Evolutionary conservation across 2,113 vertebrate genomes (phyloP), one percentile per base, ranked within the genome.

Genomic region (Anolis sagrei): DNA sequence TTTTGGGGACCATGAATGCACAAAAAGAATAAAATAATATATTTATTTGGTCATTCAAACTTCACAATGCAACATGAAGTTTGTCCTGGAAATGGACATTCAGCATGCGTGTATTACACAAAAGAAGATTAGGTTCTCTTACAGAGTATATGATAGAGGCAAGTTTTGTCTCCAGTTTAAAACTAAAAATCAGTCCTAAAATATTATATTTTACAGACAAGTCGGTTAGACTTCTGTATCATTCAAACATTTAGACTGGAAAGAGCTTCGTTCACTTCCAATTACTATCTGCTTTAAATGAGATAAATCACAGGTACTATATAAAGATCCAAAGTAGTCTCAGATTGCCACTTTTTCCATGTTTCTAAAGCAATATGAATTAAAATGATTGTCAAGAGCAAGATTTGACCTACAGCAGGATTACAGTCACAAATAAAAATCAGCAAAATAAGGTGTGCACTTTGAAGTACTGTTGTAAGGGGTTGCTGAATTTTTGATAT

Each of bases 301-400:
- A n/a, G n/a, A n/a, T n/a, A n/a, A n/a, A n/a, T n/a, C n/a, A 76
- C 44, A 29, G 74, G 48, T 76, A 49, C 74, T 76, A 76, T 49
- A 4, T 76, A 76, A 29, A 29, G 2, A 76, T 76, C 74, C 44
- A 76, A 76, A 76, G 16, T 16, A 69, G 16, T 51, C 5, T 29
- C 13, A 51, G 18, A 44, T 11, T 81, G 64, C 64, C 69, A 69
- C 27, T 25, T 4, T 11, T 75, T 29, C 34, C 54, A 61, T 27
- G 11, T 23, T 64, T 64, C 58, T 21, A 10, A 80, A 66, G 39
- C 18, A 36, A 80, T 7, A 39, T 48, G 29, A 16, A 80, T 79
- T 34, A 29, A 39, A 66, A 66, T 11, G 13, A 29, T 5, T 61
- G 44, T 80, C 9, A 14, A 64, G 27, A 29, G 14, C 36, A 66